These are phyloP conservation scores for Folsomia candida DNA, from an alignment of 2,888 invertebrate species.

Conservation along the genomic window DNA sequence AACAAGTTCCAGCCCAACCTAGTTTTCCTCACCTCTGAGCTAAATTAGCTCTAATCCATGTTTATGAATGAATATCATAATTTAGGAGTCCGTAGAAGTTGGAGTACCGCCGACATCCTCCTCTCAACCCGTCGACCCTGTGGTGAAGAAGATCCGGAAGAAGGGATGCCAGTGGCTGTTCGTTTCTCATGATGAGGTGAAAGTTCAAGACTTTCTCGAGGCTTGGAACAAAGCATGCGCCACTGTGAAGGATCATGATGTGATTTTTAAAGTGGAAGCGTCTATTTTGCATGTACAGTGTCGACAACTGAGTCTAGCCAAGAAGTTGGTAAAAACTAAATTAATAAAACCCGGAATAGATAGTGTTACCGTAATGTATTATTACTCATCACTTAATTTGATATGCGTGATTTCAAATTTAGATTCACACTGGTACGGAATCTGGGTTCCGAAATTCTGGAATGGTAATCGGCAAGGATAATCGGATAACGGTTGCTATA, in stretches of 20 bases:
- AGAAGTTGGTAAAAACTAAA: conserved; percentile 40
- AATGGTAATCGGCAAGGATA: conserved; percentile 48
- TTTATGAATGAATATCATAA: background rate
- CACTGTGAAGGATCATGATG: conserved; percentile 12
- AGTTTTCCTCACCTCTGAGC: too few relatives aligned
- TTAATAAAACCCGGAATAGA: background rate
- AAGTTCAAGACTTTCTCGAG: conserved; percentile 28
- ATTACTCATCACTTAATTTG: too few relatives aligned
- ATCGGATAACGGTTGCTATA: conserved; percentile 49
- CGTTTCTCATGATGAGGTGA: conserved; percentile 45
- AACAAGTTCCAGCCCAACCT: too few relatives aligned
- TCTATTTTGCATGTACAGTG: conserved; percentile 49
- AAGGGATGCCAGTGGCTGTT: conserved; percentile 48
- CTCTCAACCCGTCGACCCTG: background rate
- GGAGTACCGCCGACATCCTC: too few relatives aligned
- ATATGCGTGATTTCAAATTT: background rate
- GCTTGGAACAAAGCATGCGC: conserved; percentile 19
- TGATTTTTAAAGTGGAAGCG: conserved; percentile 46
- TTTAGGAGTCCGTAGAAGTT: background rate
- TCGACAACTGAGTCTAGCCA: conserved; percentile 38
- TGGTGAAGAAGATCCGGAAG: conserved; percentile 16
- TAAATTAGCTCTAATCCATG: too few relatives aligned
- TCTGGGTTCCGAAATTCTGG: conserved; percentile 49
- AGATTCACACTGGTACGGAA: conserved; percentile 43
- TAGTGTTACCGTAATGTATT: too few relatives aligned